Evolutionary conservation across 2,888 invertebrate genomes (phyloP), one percentile per base, ranked within the genome.

Genomic region (Heliconius aoede): DNA sequence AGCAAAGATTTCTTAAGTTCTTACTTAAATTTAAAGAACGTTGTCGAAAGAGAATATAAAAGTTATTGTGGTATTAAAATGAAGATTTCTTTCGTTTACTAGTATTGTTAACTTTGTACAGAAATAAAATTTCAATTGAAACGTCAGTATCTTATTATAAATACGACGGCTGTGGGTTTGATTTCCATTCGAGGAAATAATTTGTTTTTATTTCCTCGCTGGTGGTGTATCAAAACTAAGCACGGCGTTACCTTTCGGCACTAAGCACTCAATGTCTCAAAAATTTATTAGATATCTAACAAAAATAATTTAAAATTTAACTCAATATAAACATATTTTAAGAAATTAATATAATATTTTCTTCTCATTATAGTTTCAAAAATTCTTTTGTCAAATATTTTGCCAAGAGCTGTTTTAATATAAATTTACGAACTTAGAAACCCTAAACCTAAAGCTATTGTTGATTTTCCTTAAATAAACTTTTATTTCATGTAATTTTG

Each of bases 401-500:
- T 68, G 4, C 28, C 30, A 55, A 24, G n/a, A 13, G 3, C 24
- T 0, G 28, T 46, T 60, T 58, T 5, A 40, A 36, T 36, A 36
- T 36, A 3, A 58, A 72, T 40, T 60, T 36, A 36, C 13, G 24
- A 36, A 36, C 32, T 60, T 21, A 36, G 36, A 60, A 60, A 60
- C 51, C 51, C 30, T 32, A 60, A 21, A 60, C 67, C 26, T 60
- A 24, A 58, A 55, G 2, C 24, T 69, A 26, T 60, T 18, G 61
- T 46, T 69, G 69, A 69, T 68, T 30, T 30, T 46, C 9, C 60
- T 68, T 46, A 69, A 61, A 69, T 69, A 77, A 58, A 64, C 68
- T 72, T 65, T 61, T 68, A 74, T 76, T 79, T 55, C 69, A 69
- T 69, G 15, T 74, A 90, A 88, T 86, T 88, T 86, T 84, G 86